A percentile compares a stretch with the other conserved stretches of the same genome.
Evolutionary conservation across 1,140 invertebrate genomes (phyloP).

Genomic region (Anastatus disparis): DNA sequence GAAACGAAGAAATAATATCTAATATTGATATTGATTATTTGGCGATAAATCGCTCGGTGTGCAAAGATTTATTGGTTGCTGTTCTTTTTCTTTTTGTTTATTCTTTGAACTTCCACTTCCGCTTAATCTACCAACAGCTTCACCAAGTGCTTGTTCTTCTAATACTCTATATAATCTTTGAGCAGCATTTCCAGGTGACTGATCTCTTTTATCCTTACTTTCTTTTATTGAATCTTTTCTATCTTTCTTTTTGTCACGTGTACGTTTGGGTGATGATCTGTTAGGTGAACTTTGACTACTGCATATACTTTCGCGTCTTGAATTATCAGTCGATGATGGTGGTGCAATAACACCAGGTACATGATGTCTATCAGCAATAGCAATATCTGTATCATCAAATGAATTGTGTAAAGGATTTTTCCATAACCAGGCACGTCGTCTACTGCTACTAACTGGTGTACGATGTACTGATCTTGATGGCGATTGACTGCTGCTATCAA

Average conservation of each 20-base stretch:
- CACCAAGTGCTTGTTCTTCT: constrained; percentile 62
- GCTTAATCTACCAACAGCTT: constrained; percentile 48
- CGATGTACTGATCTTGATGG: neutral
- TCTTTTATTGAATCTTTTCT: constrained; percentile 46
- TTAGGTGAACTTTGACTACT: constrained; percentile 58
- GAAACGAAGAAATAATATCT: no score
- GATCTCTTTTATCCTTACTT: neutral
- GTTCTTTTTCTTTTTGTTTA: constrained; percentile 24
- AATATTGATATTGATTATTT: constrained; percentile 39
- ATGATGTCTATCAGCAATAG: constrained; percentile 44
- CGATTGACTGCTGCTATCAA: constrained; percentile 31
- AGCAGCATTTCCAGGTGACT: constrained; percentile 44
- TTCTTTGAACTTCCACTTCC: constrained; percentile 48
- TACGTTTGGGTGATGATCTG: constrained; percentile 55
- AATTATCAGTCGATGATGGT: constrained; percentile 53
- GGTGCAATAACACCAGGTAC: constrained; percentile 1
- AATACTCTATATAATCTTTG: constrained; percentile 62
- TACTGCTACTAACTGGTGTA: constrained; percentile 32
- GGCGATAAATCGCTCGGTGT: constrained; percentile 45
- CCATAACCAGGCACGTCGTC: constrained; percentile 59
- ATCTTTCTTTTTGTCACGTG: constrained; percentile 50
- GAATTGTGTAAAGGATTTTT: constrained; percentile 57
- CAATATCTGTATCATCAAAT: constrained; percentile 57
- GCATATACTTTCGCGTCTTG: constrained; percentile 55
- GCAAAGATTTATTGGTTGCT: constrained; percentile 43